Evolutionary conservation across 2,888 invertebrate genomes (phyloP).

Genomic region (Ophion slaviceki): DNA sequence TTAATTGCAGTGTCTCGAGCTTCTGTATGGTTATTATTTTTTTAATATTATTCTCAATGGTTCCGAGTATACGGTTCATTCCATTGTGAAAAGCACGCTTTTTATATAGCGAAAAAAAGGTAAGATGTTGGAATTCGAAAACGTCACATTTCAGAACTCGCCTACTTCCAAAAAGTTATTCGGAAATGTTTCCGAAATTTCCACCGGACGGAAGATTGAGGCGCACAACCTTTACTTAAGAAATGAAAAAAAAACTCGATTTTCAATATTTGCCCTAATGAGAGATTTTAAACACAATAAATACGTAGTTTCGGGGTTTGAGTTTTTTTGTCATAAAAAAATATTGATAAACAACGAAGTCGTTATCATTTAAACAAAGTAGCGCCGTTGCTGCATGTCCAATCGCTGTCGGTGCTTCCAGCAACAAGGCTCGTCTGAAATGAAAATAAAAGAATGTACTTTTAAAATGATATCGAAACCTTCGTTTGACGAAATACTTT

Average conservation of each 20-base stretch:
- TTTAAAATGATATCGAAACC: no score
- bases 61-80: background rate
- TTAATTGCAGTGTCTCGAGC: background rate
- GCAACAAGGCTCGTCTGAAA: no score
- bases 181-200: background rate
- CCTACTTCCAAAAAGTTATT: background rate
- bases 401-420: no score
- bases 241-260: no score
- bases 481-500: no score
- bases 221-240: background rate
- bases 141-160: background rate
- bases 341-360: background rate
- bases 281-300: background rate
- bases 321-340: background rate
- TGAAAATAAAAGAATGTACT: no score
- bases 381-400: no score
- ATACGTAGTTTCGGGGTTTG: background rate
- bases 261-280: background rate
- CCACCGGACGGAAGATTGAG: background rate
- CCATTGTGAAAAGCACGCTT: background rate
- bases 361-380: no score
- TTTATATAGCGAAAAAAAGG: background rate
- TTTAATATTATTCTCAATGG: background rate
- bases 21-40: background rate
- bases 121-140: background rate